Evolutionary conservation across 1,140 invertebrate species (phyloP), one percentile per base, ranked within the genome.

Genomic region (Sweltsa coloradensis): DNA sequence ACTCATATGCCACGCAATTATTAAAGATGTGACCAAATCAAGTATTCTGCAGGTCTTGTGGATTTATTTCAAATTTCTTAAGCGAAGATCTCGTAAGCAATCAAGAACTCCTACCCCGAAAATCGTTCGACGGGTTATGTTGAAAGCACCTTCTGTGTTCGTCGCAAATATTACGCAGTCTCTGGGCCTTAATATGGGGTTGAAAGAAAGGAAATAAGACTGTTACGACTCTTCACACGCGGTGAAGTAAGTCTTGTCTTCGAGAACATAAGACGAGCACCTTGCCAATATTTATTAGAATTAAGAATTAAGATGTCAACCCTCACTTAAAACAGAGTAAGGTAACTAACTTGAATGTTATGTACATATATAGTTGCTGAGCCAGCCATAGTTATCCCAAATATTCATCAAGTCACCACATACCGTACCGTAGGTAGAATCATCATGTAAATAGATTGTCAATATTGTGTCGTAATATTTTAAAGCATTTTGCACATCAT

Each of bases 121-220:
- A n/a, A n/a, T n/a, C n/a, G n/a, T n/a, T n/a, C 29, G n/a, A 31
- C 9, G 9, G n/a, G 29, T 9, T 9, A 31, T 9, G 29, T 9
- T 31, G 29, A 31, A 31, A n/a, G 7, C 29, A 31, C 29, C 14
- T 9, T n/a, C 13, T 3, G 9, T 3, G 24, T 22, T 13, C 24
- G 46, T 36, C 41, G 21, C 24, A 27, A 25, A 14, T 27, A 36
- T 39, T 47, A 41, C 34, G 29, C 37, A 26, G 34, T 41, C 37
- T 47, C 22, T 47, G 46, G 46, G 46, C 46, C 46, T 47, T 47
- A 47, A n/a, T 41, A 47, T 47, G 46, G 46, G 46, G 46, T 47
- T 47, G 34, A 47, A 41, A 23, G 23, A 40, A 47, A 27, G 46
- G 23, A 47, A 47, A 25, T 47, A 47, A 47, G 46, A 47, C 46